These are phyloP conservation scores for Odontamblyopus rebecca DNA, from an alignment of 2,797 vertebrate species.

Conservation along the genomic window DNA sequence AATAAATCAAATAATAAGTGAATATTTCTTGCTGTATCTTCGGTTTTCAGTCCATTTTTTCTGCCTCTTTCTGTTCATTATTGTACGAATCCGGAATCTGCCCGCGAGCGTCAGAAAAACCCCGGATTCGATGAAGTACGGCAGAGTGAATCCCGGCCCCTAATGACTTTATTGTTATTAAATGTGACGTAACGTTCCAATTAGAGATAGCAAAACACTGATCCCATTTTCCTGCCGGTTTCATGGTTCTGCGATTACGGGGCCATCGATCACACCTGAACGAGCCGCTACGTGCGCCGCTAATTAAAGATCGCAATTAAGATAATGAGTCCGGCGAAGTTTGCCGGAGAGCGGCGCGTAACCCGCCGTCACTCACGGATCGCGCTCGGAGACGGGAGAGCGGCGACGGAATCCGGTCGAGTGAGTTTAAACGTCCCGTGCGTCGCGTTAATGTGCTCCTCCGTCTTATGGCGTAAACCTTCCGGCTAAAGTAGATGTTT, in stretches of 20 bases:
- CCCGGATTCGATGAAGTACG: slow-evolving; percentile 58
- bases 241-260: slow-evolving; percentile 65
- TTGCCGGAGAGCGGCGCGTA: slow-evolving; percentile 25
- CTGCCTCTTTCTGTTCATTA: slow-evolving; percentile 48
- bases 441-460: background rate
- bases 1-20: too few species aligned
- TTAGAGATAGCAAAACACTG: slow-evolving; percentile 75
- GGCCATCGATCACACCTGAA: slow-evolving; percentile 75
- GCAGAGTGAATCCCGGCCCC: slow-evolving; percentile 50
- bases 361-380: slow-evolving; percentile 17
- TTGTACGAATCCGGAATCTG: slow-evolving; percentile 47
- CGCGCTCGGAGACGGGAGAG: background rate
- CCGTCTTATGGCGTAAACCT: too few species aligned
- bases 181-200: slow-evolving; percentile 76
- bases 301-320: slow-evolving; percentile 80
- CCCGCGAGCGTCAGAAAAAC: slow-evolving; percentile 65
- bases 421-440: background rate
- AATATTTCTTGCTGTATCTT: too few species aligned
- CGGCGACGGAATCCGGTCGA: too few species aligned
- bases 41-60: slow-evolving; percentile 14
- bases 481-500: too few species aligned
- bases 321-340: slow-evolving; percentile 65
- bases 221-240: slow-evolving; percentile 73
- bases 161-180: slow-evolving; percentile 77
- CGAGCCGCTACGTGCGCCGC: slow-evolving; percentile 54